Evolutionary conservation across 2,113 vertebrate genomes (phyloP).

Genomic region (Aleadryas rufinucha): DNA sequence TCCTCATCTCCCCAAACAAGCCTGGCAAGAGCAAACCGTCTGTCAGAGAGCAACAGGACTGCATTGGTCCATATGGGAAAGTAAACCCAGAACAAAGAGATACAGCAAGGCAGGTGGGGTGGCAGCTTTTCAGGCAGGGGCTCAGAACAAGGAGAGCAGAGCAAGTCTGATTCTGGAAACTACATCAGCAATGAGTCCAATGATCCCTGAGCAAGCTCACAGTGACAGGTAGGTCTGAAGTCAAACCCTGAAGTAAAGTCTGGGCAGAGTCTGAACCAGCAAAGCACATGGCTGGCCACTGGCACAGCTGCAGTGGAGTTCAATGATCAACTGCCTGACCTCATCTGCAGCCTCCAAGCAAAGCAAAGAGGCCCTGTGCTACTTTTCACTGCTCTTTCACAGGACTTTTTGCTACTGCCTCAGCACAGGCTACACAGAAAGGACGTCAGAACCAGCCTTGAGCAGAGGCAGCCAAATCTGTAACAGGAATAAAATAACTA

Average conservation of each 20-base stretch:
- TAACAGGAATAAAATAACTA: not conserved
- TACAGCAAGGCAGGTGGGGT: not conserved
- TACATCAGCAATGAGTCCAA: not conserved
- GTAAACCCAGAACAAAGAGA: not conserved
- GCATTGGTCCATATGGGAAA: fast-evolving
- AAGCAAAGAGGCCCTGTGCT: not conserved
- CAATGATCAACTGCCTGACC: not conserved
- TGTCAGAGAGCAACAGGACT: no score
- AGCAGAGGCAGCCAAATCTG: not conserved
- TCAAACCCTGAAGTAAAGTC: not conserved
- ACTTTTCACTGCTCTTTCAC: not conserved
- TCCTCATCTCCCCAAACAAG: not conserved
- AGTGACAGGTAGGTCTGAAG: not conserved
- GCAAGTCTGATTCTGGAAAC: not conserved
- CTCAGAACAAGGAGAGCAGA: not conserved
- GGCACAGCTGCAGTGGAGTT: not conserved
- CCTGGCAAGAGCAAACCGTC: not conserved
- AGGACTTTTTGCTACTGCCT: not conserved
- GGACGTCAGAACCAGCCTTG: not conserved
- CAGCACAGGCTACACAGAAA: not conserved
- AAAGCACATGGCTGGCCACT: not conserved
- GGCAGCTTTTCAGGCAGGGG: no score
- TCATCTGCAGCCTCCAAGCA: not conserved
- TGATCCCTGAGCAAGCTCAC: not conserved
- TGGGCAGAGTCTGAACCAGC: not conserved